A percentile compares a stretch with the other conserved stretches of the same genome.
Conservation (phyloP, 2,113 vertebrate species). For the Neogale vison region DNA sequence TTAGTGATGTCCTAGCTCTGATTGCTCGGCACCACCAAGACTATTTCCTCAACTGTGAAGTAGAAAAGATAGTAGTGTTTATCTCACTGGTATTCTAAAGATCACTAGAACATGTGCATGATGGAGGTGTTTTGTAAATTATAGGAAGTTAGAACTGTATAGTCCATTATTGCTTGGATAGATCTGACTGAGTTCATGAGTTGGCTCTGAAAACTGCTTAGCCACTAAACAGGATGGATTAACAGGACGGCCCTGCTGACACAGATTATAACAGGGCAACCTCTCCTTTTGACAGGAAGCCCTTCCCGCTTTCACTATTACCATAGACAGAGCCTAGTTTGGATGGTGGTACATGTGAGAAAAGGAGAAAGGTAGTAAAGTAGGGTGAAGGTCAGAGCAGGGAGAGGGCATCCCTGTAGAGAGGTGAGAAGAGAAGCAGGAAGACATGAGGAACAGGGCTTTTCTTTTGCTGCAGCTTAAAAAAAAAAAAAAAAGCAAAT, state of each 20-base stretch:
- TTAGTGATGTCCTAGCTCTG: not conserved
- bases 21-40: not conserved
- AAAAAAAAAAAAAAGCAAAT: not conserved
- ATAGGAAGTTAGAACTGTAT: not conserved
- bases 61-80: not conserved
- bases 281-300: not conserved
- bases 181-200: slow-evolving; percentile 18
- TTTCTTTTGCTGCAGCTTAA: not conserved
- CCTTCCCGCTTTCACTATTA: not conserved
- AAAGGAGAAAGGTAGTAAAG: not conserved
- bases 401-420: not conserved
- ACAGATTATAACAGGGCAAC: not conserved
- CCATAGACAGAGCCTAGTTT: not conserved
- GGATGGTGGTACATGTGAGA: not conserved
- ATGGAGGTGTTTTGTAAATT: slow-evolving; percentile 8
- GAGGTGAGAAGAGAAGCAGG: not conserved
- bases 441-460: not conserved
- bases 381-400: not conserved
- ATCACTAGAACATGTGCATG: not conserved
- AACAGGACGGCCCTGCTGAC: not conserved
- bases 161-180: not conserved
- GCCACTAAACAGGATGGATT: slow-evolving; percentile 27
- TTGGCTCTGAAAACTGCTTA: slow-evolving; percentile 36
- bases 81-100: not conserved
- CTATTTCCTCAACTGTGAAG: not conserved